A percentile compares a stretch with the other conserved stretches of the same genome.
phyloP scores from a whole-genome alignment of 2,113 vertebrate species.

The Psittacara wagleri region DNA sequence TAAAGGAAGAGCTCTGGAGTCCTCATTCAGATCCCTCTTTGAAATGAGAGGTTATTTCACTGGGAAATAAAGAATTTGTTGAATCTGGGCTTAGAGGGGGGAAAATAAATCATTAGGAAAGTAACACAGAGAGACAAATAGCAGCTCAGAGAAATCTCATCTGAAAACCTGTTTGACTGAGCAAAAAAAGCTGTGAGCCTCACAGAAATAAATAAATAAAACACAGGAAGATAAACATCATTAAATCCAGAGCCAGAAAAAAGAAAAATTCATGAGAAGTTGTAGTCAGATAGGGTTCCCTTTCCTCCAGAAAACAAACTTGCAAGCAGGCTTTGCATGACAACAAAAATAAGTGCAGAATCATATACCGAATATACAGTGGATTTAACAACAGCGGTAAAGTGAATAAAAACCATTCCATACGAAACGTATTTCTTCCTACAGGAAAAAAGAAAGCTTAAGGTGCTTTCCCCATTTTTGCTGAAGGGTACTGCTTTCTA shows the following conservation, averaged over 20 bases:
- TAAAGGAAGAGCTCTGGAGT: neutral
- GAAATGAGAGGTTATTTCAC: neutral
- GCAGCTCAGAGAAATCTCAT: neutral
- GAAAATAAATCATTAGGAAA: neutral
- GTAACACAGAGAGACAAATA: neutral
- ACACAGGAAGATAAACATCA: neutral
- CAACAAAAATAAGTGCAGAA: neutral
- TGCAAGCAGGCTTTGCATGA: neutral
- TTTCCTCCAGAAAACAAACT: neutral
- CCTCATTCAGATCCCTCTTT: neutral
- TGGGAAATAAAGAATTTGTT: neutral
- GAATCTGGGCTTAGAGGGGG: neutral
- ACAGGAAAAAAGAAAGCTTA: neutral
- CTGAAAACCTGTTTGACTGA: neutral
- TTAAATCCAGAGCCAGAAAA: neutral
- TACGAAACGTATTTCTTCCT: fast-evolving
- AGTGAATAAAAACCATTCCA: neutral
- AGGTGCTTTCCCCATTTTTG: neutral
- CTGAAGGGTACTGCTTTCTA: neutral
- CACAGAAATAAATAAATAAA: neutral
- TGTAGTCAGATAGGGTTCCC: neutral
- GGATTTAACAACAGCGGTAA: neutral
- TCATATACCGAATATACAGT: neutral
- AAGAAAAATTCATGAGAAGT: neutral
- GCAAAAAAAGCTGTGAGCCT: neutral